These are phyloP conservation scores for Megalurothrips usitatus DNA, from an alignment of 2,888 invertebrate species.

Conservation along the genomic window DNA sequence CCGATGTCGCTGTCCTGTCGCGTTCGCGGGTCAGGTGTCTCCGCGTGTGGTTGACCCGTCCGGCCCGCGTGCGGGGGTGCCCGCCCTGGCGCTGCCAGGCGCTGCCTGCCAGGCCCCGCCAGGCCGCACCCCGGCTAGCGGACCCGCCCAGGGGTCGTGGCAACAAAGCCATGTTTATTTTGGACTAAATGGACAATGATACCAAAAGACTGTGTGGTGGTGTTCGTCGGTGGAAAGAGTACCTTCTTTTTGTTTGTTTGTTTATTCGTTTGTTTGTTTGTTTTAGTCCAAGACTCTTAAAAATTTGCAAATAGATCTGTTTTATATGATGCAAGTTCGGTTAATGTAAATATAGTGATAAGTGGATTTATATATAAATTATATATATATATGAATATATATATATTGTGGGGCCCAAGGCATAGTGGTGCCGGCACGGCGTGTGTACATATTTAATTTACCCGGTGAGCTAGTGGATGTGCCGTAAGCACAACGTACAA, in stretches of 20 bases:
- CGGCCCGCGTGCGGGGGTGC: neutral
- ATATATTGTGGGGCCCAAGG: constrained; percentile 24
- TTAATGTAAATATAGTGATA: constrained; percentile 22
- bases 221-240: constrained; percentile 22
- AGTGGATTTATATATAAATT: constrained; percentile 12
- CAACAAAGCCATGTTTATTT: constrained; percentile 9
- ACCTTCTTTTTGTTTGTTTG: constrained; percentile 22
- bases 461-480: constrained; percentile 11
- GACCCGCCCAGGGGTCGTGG: constrained; percentile 1
- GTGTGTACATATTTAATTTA: constrained; percentile 15
- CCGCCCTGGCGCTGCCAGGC: neutral
- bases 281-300: constrained; percentile 22
- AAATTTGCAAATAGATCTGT: constrained; percentile 23
- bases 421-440: constrained; percentile 18
- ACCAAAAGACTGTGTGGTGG: constrained; percentile 26
- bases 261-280: constrained; percentile 12
- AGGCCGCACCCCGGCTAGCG: neutral
- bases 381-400: constrained; percentile 6
- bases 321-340: constrained; percentile 19
- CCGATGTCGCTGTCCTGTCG: neutral
- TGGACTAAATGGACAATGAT: constrained; percentile 21
- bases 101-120: neutral
- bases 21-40: neutral
- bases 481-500: constrained; percentile 21
- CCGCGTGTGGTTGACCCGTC: neutral